These are phyloP conservation scores for Pristionchus exspectatus DNA, from an alignment of 2,888 invertebrate genomes.

Conservation along the genomic window DNA sequence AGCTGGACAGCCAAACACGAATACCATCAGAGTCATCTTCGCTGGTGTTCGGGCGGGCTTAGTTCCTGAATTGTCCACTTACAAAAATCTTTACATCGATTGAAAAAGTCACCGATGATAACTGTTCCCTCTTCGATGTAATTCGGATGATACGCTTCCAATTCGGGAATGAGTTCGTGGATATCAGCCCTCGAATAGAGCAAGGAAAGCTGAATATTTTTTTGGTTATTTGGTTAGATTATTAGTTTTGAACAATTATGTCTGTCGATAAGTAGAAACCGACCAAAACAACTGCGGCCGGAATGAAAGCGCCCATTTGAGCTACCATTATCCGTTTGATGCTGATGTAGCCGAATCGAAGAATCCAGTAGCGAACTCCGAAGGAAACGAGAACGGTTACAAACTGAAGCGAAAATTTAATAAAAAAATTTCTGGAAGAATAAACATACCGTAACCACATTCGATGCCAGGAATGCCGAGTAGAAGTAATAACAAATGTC, in stretches of 20 bases:
- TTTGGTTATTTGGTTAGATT: not conserved
- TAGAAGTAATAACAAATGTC: conserved; percentile 11
- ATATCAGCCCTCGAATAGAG: not conserved
- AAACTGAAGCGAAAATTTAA: not conserved
- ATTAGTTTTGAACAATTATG: too few species aligned
- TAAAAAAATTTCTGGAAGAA: not conserved
- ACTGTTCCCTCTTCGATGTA: not conserved
- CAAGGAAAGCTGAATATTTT: not conserved
- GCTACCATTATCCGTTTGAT: not conserved
- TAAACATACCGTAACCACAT: not conserved
- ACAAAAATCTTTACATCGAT: not conserved
- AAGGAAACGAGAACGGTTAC: not conserved
- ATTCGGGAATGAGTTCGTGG: not conserved
- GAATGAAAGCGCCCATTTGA: not conserved
- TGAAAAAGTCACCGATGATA: not conserved
- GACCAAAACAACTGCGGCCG: not conserved
- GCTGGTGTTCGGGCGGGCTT: not conserved
- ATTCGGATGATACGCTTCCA: not conserved
- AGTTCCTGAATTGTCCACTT: not conserved
- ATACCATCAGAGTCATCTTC: not conserved
- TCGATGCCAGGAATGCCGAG: not conserved
- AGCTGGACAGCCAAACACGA: not conserved
- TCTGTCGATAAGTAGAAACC: not conserved
- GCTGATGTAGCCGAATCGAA: conserved; percentile 5
- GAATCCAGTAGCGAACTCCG: not conserved